A percentile compares a stretch with the other conserved stretches of the same genome.
phyloP scores from a whole-genome alignment of 1,140 invertebrate species.

The Drosophila sp. region DNA sequence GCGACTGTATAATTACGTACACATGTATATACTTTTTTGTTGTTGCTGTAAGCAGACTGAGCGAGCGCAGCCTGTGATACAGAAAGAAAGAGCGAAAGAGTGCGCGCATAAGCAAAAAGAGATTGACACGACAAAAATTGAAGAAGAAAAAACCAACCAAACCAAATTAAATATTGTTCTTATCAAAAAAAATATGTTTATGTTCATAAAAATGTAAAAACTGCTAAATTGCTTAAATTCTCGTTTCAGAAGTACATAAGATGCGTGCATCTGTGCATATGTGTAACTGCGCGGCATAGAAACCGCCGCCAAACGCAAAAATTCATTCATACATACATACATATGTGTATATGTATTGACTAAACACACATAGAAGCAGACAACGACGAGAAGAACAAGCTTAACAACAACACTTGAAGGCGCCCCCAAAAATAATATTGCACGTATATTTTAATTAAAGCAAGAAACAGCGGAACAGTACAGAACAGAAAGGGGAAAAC shows the following conservation, averaged over 20 bases:
- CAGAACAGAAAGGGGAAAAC: constrained; percentile 35
- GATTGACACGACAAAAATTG: constrained; percentile 41
- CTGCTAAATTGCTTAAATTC: constrained; percentile 33
- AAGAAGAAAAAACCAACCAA: constrained; percentile 35
- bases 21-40: constrained; percentile 41
- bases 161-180: constrained; percentile 34
- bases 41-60: constrained; percentile 60
- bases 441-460: constrained; percentile 77
- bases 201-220: constrained; percentile 37
- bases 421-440: constrained; percentile 64
- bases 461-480: constrained; percentile 32
- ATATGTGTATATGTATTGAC: constrained; percentile 8
- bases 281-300: constrained; percentile 66
- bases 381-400: constrained; percentile 25
- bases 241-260: constrained; percentile 63
- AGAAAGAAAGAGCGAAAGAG: constrained; percentile 61
- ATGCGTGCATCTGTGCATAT: constrained; percentile 62
- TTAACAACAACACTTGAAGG: constrained; percentile 40
- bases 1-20: constrained; percentile 77
- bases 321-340: constrained; percentile 53
- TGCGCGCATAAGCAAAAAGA: constrained; percentile 48
- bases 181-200: constrained; percentile 43
- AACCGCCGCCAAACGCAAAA: constrained; percentile 59
- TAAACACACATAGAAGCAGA: constrained; percentile 23
- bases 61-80: constrained; percentile 69